Evolutionary conservation across 2,888 invertebrate species (phyloP), one percentile per base, ranked within the genome.

Genomic region (Limenitis camilla): DNA sequence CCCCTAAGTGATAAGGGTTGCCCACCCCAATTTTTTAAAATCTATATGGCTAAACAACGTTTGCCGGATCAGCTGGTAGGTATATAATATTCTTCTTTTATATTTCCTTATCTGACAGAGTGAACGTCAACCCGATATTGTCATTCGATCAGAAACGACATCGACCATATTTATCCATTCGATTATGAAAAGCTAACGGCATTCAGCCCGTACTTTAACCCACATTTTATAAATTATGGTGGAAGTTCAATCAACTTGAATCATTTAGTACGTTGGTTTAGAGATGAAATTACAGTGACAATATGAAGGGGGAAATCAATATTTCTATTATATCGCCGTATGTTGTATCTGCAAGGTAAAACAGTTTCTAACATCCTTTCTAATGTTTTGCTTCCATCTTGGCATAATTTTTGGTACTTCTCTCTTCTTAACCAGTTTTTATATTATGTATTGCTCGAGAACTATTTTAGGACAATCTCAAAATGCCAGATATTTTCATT

Each of bases 221-320:
- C 46, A 44, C 43, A 40, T 48, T 10, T 46, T 55, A 44, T 44
- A 55, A 60, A 55, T 55, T 55, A 60, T 60, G 61, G 36, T 43
- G 40, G 43, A 40, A 31, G 30, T 43, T 30, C 36, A 47, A 29
- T 44, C 43, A 47, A 49, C 43, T 33, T 55, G 49, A 53, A 58
- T 45, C 38, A 36, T 46, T 54, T 56, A 43, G 46, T 27, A 30
- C 28, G 43, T 41, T 42, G 43, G 30, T 11, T 50, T 58, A 58
- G 43, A 56, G 48, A 53, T 67, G 53, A 76, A 78, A 74, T 76
- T 72, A 59, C 59, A 62, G 68, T 71, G 68, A 57, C 52, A 49
- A 5, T 43, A 82, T 81, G 80, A 78, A 52, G 53, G 74, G 71
- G 11, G 64, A 73, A 36, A 77, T 83, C 50, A 76, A 81, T 62